Evolutionary conservation across 2,113 vertebrate species (phyloP), one percentile per base, ranked within the genome.

Genomic region (Zeus faber): DNA sequence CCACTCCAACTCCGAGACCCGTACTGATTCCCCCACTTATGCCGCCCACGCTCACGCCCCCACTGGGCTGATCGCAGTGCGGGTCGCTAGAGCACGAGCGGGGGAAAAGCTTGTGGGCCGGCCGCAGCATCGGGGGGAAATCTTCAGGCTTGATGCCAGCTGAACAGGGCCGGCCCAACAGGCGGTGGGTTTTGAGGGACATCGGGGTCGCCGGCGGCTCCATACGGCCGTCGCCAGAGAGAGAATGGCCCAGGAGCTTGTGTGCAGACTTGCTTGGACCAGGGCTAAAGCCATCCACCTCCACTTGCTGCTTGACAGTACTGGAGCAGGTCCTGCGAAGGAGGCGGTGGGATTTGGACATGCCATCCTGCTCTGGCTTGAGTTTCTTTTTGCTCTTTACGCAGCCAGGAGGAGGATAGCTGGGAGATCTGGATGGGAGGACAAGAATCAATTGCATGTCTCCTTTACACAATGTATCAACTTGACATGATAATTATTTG

Each of bases 371-470:
- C 67, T 94, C 93, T 0, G 91, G 79, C 69, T 94, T 95, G 58
- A 94, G 85, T 67, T 94, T 95, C 18, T 92, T 89, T 66, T 95
- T 95, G 71, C 84, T 93, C 83, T 94, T 95, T 21, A 91, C 92
- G 65, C 92, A 93, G 61, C 93, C 93, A 11, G 93, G 92, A 77
- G 93, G 92, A 69, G 92, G 93, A 76, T 94, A 95, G 84, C 93
- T 95, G 54, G 92, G 93, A 81, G 93, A 94, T 89, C 93, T 95
- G 75, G 18, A n/a, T 17, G 7, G 8, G 13, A 16, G 24, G 3
- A 20, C 33, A 26, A 3, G n/a, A n/a, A 16, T 8, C 4, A 26
- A 4, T 29, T 4, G 4, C 8, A 29, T 29, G 27, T 4, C 3
- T 14, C 6, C 5, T 22, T 6, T 22, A 18, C 6, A n/a, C 16